A percentile compares a stretch with the other conserved stretches of the same genome.
Evolutionary conservation across 2,888 invertebrate species (phyloP).

Genomic region (Zeuzera pyrina): DNA sequence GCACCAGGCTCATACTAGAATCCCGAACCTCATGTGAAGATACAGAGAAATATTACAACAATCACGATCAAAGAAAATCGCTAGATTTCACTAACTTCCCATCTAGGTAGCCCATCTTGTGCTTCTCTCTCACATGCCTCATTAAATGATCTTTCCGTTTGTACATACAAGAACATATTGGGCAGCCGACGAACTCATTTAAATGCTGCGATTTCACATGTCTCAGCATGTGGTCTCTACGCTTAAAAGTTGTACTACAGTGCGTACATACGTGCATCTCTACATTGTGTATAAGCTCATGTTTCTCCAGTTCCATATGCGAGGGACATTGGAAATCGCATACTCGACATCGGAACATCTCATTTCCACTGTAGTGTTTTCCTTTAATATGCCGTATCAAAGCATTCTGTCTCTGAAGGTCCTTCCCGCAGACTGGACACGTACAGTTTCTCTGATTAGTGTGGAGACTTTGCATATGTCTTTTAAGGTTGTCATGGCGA

Average conservation of each 20-base stretch:
- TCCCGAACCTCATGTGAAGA: too few species aligned
- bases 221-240: constrained; percentile 42
- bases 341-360: constrained; percentile 28
- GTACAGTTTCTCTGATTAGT: constrained; percentile 17
- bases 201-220: constrained; percentile 40
- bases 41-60: too few species aligned
- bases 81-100: neutral
- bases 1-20: too few species aligned
- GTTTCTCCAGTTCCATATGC: constrained; percentile 24
- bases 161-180: constrained; percentile 33
- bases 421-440: constrained; percentile 34
- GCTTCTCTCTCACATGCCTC: constrained; percentile 41
- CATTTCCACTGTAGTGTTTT: constrained; percentile 22
- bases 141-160: constrained; percentile 42
- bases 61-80: neutral
- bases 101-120: constrained; percentile 20
- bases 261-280: constrained; percentile 34
- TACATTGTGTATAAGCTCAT: constrained; percentile 24
- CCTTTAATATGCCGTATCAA: constrained; percentile 30
- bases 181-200: constrained; percentile 29
- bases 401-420: constrained; percentile 28
- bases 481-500: constrained; percentile 37
- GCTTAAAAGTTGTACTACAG: constrained; percentile 34
- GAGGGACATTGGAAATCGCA: constrained; percentile 25
- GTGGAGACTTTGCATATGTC: constrained; percentile 36